These are phyloP conservation scores for Ascidia mentula DNA, from an alignment of 23 tunicate genomes.

Conservation along the genomic window DNA sequence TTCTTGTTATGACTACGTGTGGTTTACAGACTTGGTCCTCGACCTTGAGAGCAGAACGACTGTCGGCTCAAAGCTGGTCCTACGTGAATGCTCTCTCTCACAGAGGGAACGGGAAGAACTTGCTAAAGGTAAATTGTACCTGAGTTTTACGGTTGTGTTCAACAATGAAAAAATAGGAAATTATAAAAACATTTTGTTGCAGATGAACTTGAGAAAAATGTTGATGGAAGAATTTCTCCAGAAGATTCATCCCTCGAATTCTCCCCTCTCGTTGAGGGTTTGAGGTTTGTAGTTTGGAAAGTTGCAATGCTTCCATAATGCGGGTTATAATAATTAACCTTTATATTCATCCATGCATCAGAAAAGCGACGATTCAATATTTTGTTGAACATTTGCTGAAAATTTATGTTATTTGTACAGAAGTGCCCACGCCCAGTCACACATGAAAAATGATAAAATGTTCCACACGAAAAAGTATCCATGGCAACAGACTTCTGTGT, in stretches of 20 bases:
- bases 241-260: background rate
- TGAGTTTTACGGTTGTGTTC: background rate
- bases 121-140: constrained; percentile 13
- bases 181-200: background rate
- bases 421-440: constrained; percentile 48
- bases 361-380: background rate
- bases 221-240: constrained; percentile 5
- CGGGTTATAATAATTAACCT: no score
- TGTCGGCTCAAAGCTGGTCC: constrained; percentile 29
- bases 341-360: no score
- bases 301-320: no score
- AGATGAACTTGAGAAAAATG: background rate
- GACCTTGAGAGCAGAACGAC: constrained; percentile 24
- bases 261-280: background rate
- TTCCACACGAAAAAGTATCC: constrained; percentile 42
- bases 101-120: constrained; percentile 19
- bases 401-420: background rate
- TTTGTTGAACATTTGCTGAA: background rate
- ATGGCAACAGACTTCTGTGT: constrained; percentile 35
- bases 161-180: background rate
- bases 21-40: constrained; percentile 38
- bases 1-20: no score
- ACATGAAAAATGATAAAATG: constrained; percentile 3
- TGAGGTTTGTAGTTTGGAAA: no score
- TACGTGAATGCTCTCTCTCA: constrained; percentile 13